These are phyloP conservation scores for Silurus meridionalis DNA, from an alignment of 2,113 vertebrate species.

Conservation along the genomic window DNA sequence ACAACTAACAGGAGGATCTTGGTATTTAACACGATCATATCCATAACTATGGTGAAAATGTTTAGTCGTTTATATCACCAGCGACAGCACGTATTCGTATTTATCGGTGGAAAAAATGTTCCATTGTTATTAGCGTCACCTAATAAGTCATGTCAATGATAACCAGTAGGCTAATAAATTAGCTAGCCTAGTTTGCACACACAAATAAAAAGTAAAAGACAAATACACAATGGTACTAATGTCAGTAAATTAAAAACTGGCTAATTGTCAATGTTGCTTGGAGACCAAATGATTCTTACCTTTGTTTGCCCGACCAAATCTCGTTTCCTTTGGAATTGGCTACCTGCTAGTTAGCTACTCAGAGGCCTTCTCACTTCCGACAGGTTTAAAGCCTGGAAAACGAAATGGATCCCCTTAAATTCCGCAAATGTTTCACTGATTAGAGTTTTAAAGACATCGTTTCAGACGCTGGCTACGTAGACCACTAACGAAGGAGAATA, in stretches of 20 bases:
- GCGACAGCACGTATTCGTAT: background rate
- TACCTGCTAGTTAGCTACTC: background rate
- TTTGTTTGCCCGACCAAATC: background rate
- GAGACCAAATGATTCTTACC: background rate
- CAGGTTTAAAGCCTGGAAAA: background rate
- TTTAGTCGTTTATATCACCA: background rate
- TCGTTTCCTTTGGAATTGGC: background rate
- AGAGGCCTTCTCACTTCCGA: constrained; percentile 21
- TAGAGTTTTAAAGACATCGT: background rate
- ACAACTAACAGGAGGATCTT: background rate
- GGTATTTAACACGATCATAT: too few relatives aligned
- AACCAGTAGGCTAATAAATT: background rate
- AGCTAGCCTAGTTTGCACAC: background rate
- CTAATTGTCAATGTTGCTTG: too few relatives aligned
- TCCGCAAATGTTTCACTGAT: background rate
- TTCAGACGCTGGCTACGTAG: background rate
- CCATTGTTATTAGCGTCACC: constrained; percentile 10
- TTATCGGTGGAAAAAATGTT: too few relatives aligned
- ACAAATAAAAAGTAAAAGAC: background rate
- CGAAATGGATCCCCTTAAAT: too few relatives aligned
- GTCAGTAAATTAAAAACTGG: background rate
- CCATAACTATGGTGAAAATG: background rate
- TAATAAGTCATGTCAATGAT: constrained; percentile 2
- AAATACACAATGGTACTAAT: too few relatives aligned
- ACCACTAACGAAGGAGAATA: background rate